Percentiles rank a stretch among this genome's conserved stretches.
Conservation (phyloP, 2,113 vertebrate genomes). For the Rhynchomys soricoides region DNA sequence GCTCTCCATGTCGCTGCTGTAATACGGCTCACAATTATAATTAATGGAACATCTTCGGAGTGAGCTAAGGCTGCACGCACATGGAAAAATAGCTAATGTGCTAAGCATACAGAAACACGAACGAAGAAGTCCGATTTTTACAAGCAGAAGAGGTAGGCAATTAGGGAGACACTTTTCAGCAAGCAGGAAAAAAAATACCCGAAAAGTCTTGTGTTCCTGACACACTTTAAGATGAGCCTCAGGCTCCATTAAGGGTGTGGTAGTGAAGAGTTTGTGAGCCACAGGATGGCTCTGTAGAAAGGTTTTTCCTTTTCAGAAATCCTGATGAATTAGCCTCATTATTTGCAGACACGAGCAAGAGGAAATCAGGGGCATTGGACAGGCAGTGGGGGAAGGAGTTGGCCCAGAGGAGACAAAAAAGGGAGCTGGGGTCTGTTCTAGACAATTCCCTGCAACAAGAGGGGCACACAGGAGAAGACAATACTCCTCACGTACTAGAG, state of each 20-base stretch:
- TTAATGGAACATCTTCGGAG: conserved; percentile 78
- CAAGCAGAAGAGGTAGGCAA: conserved; percentile 71
- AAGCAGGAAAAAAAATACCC: neutral
- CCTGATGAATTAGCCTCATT: conserved; percentile 75
- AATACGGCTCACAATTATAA: conserved; percentile 80
- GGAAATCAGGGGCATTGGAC: neutral
- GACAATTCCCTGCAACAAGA: neutral
- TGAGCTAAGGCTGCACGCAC: conserved; percentile 65
- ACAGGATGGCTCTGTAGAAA: conserved; percentile 67
- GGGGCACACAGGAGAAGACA: neutral
- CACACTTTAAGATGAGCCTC: conserved; percentile 43
- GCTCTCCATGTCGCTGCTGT: conserved; percentile 67
- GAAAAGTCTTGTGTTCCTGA: neutral
- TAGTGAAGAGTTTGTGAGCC: conserved; percentile 54
- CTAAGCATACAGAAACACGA: conserved; percentile 79
- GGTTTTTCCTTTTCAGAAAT: conserved; percentile 57
- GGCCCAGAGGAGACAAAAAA: conserved; percentile 54
- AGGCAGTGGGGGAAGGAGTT: conserved; percentile 20
- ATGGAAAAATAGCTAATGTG: conserved; percentile 69
- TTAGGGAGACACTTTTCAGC: conserved; percentile 77
- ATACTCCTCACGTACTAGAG: neutral
- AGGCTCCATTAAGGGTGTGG: conserved; percentile 46
- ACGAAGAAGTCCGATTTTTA: conserved; percentile 74
- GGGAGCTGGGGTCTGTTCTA: neutral
- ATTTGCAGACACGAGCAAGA: conserved; percentile 61